These are phyloP conservation scores for Zele albiditarsus DNA, from an alignment of 2,888 invertebrate species.

Conservation along the genomic window DNA sequence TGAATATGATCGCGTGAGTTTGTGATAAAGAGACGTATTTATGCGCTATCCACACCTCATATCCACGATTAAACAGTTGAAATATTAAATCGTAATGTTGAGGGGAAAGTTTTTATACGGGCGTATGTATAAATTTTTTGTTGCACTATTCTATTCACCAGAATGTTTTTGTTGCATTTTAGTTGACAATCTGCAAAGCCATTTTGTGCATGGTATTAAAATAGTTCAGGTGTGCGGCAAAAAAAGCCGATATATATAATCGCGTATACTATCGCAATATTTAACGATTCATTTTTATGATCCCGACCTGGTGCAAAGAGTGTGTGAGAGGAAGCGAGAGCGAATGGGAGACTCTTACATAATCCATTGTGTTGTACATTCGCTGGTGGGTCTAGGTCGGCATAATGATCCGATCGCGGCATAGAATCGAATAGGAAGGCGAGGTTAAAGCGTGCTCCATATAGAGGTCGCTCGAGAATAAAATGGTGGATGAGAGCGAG, in stretches of 20 bases:
- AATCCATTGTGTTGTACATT: conserved; percentile 43
- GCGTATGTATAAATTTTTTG: not conserved
- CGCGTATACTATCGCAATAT: conserved; percentile 34
- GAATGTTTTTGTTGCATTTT: not conserved
- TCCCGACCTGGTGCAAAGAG: conserved; percentile 29
- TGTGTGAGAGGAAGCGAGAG: conserved; percentile 3
- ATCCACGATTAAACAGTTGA: conserved; percentile 40
- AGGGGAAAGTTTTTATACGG: not conserved
- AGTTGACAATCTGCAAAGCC: conserved; percentile 37
- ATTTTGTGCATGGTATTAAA: conserved; percentile 25
- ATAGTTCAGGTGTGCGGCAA: not conserved
- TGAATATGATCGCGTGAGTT: conserved; percentile 41
- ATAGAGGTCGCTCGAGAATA: conserved; percentile 30
- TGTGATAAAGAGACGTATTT: conserved; percentile 41
- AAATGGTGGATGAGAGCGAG: conserved; percentile 10
- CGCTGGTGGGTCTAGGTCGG: conserved; percentile 46
- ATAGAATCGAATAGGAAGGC: not conserved
- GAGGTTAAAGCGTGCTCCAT: conserved; percentile 20
- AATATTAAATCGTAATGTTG: conserved; percentile 33
- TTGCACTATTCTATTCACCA: conserved; percentile 15
- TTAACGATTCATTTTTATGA: conserved; percentile 44
- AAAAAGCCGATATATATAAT: conserved; percentile 15
- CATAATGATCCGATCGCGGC: conserved; percentile 38
- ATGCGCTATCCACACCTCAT: conserved; percentile 29
- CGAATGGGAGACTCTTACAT: conserved; percentile 39